Base-by-base conservation (phyloP, 30 jellyfish, hydroid and myxozoan species). In the Chironex yamaguchii region DNA sequence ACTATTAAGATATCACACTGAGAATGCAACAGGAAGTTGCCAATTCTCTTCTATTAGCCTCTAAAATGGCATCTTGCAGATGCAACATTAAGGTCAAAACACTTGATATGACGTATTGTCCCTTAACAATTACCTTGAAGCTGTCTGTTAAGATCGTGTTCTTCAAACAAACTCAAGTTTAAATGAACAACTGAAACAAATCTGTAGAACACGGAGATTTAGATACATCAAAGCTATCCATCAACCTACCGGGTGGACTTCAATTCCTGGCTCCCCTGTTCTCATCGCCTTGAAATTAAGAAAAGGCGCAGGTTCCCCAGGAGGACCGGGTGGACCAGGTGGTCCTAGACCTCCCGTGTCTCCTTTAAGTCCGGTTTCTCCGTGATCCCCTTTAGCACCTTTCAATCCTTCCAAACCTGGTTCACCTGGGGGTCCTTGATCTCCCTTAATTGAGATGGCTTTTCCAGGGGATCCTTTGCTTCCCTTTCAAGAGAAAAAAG, bases 401-500 rank as follows among this genome's bases (percentile, higher is more conserved):
- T n/a, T 66, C 2, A 30, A 66, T 36, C 96, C 96, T 11, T 33
- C 29, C 29, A 26, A 73, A 4, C 96, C 96, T 34, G 31, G 49
- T 17, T 3, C 34, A 14, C 96, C 96, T 4, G 90, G 96, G 49
- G 11, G 49, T 13, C 96, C 96, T 58, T 29, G 48, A 36, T 64
- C 87, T 49, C 96, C 96, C 67, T 64, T 86, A 73, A 74, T 17
- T 17, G 17, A 17, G 17, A 17, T 6, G 17, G 17, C 58, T 24
- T 13, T 6, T 2, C 92, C 92, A 25, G 92, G 92, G 4, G 35
- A 0, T 32, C 92, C 92, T 66, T 70, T 84, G 62, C 68, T 85
- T 26, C 92, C 92, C 92, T 82, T 24, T 6, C 11, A 13, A 66
- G 27, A n/a, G 13, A 42, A 17, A 42, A 42, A 42, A 42, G n/a